Evolutionary conservation across 2,888 invertebrate genomes (phyloP).

Genomic region (Epinotia bilunana): DNA sequence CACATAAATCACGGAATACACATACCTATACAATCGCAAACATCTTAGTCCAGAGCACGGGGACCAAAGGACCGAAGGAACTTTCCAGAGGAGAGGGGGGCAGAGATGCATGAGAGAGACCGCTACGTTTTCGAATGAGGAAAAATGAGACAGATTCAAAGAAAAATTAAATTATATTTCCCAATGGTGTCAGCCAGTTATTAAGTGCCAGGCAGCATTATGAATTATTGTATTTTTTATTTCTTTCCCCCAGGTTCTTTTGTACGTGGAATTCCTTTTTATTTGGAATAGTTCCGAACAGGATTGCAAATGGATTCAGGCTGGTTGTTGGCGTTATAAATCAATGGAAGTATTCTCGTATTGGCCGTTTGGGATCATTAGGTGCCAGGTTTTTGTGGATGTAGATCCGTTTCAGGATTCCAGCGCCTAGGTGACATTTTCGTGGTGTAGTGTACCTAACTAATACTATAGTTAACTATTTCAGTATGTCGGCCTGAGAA

Average conservation of each 20-base stretch:
- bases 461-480: background rate
- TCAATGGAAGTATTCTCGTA: conserved; percentile 59
- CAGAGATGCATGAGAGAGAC: conserved; percentile 70
- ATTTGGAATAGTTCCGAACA: conserved; percentile 78
- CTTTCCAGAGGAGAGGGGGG: conserved; percentile 61
- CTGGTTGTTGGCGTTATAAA: conserved; percentile 63
- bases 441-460: background rate
- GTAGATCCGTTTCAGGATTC: conserved; percentile 25
- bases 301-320: conserved; percentile 72
- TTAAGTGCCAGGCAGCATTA: conserved; percentile 85
- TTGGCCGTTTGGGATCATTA: conserved; percentile 60
- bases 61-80: conserved; percentile 75
- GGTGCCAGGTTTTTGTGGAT: conserved; percentile 44
- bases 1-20: conserved; percentile 81
- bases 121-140: conserved; percentile 53
- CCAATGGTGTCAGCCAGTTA: conserved; percentile 85
- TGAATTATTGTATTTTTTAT: conserved; percentile 83
- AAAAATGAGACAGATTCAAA: conserved; percentile 63
- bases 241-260: conserved; percentile 77
- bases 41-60: conserved; percentile 80
- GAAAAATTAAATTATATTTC: conserved; percentile 85
- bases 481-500: no score
- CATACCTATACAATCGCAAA: conserved; percentile 81
- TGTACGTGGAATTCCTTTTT: conserved; percentile 77
- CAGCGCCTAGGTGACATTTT: conserved; percentile 6